phyloP scores from a whole-genome alignment of 2,888 invertebrate genomes.

The Osmoderma eremita region DNA sequence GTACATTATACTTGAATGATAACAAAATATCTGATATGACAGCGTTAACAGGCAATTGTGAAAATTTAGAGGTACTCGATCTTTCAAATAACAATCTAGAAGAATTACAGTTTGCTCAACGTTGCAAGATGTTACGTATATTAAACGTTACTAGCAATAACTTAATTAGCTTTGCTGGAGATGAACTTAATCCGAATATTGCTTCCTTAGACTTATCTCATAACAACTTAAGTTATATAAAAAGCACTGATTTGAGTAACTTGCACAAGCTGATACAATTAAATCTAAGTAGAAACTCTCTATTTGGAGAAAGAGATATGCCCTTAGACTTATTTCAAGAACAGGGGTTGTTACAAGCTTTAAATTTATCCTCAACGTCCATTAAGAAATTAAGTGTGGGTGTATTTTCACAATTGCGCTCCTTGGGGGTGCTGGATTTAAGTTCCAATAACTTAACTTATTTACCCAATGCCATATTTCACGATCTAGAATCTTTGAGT shows the following conservation, averaged over 20 bases:
- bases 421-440: slow-evolving; percentile 17
- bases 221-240: background rate
- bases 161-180: background rate
- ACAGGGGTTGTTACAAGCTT: background rate
- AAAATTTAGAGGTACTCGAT: background rate
- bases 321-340: slow-evolving; percentile 4
- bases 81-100: slow-evolving; percentile 24
- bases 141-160: slow-evolving; percentile 17
- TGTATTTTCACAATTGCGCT: slow-evolving; percentile 2
- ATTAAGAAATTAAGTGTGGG: slow-evolving; percentile 27
- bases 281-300: slow-evolving; percentile 12
- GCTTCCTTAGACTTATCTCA: slow-evolving; percentile 16
- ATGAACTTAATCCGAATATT: background rate
- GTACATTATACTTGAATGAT: background rate
- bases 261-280: background rate
- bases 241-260: background rate
- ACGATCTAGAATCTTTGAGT: background rate
- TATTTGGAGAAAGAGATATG: slow-evolving; percentile 11
- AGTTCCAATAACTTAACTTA: slow-evolving; percentile 19
- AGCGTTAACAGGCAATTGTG: background rate
- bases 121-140: background rate
- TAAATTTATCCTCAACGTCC: slow-evolving; percentile 24
- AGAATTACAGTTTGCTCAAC: slow-evolving; percentile 1
- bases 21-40: slow-evolving; percentile 13
- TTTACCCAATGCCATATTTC: slow-evolving; percentile 15